phyloP scores from a whole-genome alignment of 2,888 invertebrate species.

The Drosophila subsilvestris region DNA sequence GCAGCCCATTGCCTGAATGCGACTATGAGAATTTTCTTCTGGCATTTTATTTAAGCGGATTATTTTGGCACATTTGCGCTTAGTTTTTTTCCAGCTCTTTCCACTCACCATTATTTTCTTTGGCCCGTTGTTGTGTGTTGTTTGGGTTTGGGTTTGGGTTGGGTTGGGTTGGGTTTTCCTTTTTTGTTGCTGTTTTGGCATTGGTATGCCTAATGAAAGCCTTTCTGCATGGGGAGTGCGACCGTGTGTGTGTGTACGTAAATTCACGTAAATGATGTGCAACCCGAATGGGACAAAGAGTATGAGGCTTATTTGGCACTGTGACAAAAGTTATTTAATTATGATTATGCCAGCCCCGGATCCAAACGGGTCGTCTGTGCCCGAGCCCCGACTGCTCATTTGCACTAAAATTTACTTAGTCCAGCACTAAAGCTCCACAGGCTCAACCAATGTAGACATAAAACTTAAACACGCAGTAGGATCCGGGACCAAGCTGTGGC shows the following conservation, averaged over 20 bases:
- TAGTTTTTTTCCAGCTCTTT: conserved; percentile 31
- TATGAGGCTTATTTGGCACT: conserved; percentile 60
- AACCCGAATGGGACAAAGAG: conserved; percentile 9
- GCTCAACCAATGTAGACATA: conserved; percentile 72
- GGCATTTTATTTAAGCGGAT: conserved; percentile 78
- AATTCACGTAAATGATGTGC: conserved; percentile 75
- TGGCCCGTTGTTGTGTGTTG: conserved; percentile 6
- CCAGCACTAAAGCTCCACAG: conserved; percentile 74
- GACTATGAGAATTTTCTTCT: conserved; percentile 60
- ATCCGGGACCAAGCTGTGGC: conserved; percentile 7
- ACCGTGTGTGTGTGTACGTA: conserved; percentile 49
- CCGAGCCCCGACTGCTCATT: conserved; percentile 63
- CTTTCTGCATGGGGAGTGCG: conserved; percentile 26
- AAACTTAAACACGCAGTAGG: conserved; percentile 63
- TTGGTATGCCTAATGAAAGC: conserved; percentile 76
- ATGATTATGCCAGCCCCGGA: conserved; percentile 66
- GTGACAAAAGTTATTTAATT: conserved; percentile 78
- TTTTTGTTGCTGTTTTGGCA: conserved; percentile 26
- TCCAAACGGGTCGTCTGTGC: conserved; percentile 51
- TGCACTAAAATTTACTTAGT: conserved; percentile 72
- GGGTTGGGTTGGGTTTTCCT: too few species aligned
- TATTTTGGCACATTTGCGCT: conserved; percentile 75
- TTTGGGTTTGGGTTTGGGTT: conserved; percentile 29
- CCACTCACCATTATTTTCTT: conserved; percentile 23
- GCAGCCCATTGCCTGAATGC: conserved; percentile 57